A percentile compares a stretch with the other conserved stretches of the same genome.
Conservation (phyloP, 2,888 invertebrate species). For the Amblyjoppa proteus region DNA sequence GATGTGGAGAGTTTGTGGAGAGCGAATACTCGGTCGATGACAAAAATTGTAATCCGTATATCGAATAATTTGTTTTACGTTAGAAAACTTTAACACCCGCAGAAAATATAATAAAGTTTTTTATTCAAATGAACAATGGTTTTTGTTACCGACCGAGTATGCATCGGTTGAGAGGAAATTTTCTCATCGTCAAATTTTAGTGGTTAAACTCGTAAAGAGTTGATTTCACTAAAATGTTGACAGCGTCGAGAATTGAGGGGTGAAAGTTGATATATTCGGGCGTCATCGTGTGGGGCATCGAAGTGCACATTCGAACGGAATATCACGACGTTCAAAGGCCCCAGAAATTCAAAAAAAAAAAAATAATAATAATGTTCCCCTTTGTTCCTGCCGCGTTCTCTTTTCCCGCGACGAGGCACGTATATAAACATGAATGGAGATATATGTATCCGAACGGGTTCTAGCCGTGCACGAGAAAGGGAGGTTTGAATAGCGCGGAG, state of each 20-base stretch:
- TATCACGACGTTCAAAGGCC: background rate
- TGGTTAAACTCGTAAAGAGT: background rate
- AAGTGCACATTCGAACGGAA: constrained; percentile 11
- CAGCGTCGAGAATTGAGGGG: background rate
- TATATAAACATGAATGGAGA: constrained; percentile 55
- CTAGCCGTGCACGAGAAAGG: constrained; percentile 50
- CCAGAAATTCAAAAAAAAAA: constrained; percentile 28
- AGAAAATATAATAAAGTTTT: background rate
- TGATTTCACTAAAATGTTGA: background rate
- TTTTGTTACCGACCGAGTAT: background rate
- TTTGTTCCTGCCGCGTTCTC: constrained; percentile 35
- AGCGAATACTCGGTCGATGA: background rate
- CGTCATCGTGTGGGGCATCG: constrained; percentile 1
- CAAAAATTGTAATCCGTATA: background rate
- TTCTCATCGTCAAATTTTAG: background rate
- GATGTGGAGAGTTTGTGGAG: background rate
- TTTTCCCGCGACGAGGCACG: constrained; percentile 36
- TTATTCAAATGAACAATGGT: background rate
- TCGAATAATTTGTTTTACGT: background rate
- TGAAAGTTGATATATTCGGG: constrained; percentile 10
- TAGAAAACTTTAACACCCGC: background rate
- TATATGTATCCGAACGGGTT: constrained; percentile 40
- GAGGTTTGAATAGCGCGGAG: constrained; percentile 59
- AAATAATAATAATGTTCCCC: constrained; percentile 11
- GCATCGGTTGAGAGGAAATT: background rate